Evolutionary conservation across 2,113 vertebrate species (phyloP), one percentile per base, ranked within the genome.

Genomic region (Grus americana): DNA sequence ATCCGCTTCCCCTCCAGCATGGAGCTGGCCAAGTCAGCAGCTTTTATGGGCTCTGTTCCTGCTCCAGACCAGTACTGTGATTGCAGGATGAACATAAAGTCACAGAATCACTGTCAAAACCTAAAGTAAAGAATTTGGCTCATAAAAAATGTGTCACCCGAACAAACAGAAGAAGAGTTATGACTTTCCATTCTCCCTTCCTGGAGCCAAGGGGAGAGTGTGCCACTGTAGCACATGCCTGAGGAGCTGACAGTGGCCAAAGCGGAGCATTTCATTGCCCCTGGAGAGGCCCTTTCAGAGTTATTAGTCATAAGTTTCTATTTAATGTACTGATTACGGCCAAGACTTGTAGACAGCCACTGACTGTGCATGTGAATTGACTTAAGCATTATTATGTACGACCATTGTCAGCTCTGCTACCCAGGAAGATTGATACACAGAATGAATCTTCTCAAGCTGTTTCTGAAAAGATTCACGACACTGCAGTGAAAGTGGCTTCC

Each of bases 391-490:
- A 85, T 94, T 97, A 96, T 96, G 95, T 97, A 91, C 2, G 9
- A 40, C 84, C 81, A 86, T 58, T 4, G 0, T 92, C 96, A 90
- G 95, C 95, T 84, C 70, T 80, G 88, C 87, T 95, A 61, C 91
- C 92, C 79, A 30, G 91, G 71, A 97, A 95, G 94, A 97, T 44
- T 95, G 96, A 97, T 97, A 89, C 82, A 86, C 79, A 76, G 88
- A 93, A 93, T 85, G 94, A 96, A 92, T 97, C 95, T 96, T 97
- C 92, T 94, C 97, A 96, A 95, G 94, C 97, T 97, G 95, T 74
- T 96, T 94, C 93, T 92, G 91, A 92, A 97, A 96, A 98, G 96
- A 97, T 97, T 97, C 96, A 97, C 36, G 40, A 90, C 65, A 70
- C 94, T 96, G 97, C 96, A 92, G 94, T 88, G 86, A 90, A 95